Base-by-base conservation (phyloP, 2,797 vertebrate genomes). In the Pyrrhura leucotis region DNA sequence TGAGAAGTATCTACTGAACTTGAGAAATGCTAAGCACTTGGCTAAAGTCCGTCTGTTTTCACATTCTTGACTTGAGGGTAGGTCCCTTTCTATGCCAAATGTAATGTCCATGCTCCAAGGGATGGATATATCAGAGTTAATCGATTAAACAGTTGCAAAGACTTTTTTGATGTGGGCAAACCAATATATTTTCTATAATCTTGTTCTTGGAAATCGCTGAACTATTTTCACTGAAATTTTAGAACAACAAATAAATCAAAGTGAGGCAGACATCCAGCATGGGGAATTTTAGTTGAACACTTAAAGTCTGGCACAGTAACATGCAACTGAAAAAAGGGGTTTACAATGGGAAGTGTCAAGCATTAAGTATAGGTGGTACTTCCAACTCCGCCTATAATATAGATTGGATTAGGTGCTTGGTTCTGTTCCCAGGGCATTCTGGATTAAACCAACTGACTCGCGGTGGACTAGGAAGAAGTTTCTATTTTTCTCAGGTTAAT, bases 181-280 rank as follows among this genome's bases (percentile, higher is more conserved):
- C 61, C 45, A 89, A 89, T 51, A 29, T 62, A 68, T 83, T 89
- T 68, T 71, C 71, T 87, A 65, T 74, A 91, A 94, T 85, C 61
- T 85, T 85, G 39, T 94, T 94, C 82, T 89, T 95, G 85, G 74
- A 96, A 95, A 90, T 87, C 18, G 37, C 71, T 93, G 88, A 93
- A 85, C 48, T 84, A 80, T 86, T 97, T 94, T 87, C 66, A 28
- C 88, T 91, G 93, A 96, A 92, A 80, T 90, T 96, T 95, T 78
- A 82, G 93, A 94, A 82, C 67, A 95, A 90, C 71, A 93, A 96
- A 96, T 95, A 93, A 95, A 95, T 87, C 93, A 95, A 91, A 94
- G 80, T 22, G 56, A 93, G 85, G 85, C 93, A 95, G 74, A 85
- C 68, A 82, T 88, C 77, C 80, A 93, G 83, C 74, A 90, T 53